Conservation (phyloP, 1,140 invertebrate species). For the Meteorus sp. region DNA sequence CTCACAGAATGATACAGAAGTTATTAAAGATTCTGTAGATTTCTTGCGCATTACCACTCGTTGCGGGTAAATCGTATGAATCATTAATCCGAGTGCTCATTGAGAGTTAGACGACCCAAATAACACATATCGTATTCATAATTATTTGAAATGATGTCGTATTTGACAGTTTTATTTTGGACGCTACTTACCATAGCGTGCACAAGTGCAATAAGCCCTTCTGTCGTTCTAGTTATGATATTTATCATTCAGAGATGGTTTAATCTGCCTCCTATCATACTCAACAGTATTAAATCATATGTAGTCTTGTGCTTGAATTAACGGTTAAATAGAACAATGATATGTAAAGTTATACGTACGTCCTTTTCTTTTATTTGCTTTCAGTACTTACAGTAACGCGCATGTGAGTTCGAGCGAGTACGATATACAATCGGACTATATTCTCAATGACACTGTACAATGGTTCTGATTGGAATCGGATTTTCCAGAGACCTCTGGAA, state of each 20-base stretch:
- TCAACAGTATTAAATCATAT: conserved; percentile 10
- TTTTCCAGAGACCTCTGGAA: conserved; percentile 61
- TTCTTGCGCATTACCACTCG: too few relatives aligned
- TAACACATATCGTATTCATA: not conserved
- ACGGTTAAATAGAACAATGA: conserved; percentile 20
- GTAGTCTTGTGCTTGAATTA: conserved; percentile 12
- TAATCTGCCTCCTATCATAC: conserved; percentile 14
- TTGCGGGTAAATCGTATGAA: too few relatives aligned
- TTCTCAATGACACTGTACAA: conserved; percentile 59
- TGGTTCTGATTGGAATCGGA: conserved; percentile 57
- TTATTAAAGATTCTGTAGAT: too few relatives aligned
- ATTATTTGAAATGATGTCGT: not conserved
- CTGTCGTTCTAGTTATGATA: not conserved
- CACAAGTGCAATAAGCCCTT: not conserved
- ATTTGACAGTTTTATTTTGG: conserved; percentile 31
- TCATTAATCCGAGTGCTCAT: too few relatives aligned
- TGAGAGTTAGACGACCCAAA: too few relatives aligned
- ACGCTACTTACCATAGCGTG: conserved; percentile 53
- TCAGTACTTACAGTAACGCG: conserved; percentile 61
- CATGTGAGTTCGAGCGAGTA: conserved; percentile 56
- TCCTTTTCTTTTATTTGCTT: conserved; percentile 45
- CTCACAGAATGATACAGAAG: too few relatives aligned
- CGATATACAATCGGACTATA: conserved; percentile 58
- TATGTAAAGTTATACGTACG: conserved; percentile 52
- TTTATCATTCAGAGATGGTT: conserved; percentile 8